phyloP scores from a whole-genome alignment of 2,113 vertebrate genomes.

The Gavialis gangeticus region DNA sequence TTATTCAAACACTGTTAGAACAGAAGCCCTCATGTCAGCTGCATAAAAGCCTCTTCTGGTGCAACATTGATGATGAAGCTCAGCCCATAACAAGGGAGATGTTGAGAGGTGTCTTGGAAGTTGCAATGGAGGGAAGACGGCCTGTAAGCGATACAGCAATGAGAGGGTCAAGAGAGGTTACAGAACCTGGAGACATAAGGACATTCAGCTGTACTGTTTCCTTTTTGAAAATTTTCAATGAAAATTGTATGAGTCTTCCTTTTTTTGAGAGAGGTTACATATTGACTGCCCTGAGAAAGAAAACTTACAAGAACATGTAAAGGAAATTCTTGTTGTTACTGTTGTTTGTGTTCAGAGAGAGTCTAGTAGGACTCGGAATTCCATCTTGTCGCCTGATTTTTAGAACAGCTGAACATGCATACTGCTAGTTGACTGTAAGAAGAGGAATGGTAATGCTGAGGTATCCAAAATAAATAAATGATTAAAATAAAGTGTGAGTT shows the following conservation, averaged over 20 bases:
- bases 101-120: not conserved
- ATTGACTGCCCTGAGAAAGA: not conserved
- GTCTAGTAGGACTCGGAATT: too few relatives aligned
- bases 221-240: not conserved
- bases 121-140: not conserved
- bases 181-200: not conserved
- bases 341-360: too few relatives aligned
- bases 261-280: accelerated
- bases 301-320: not conserved
- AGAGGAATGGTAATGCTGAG: not conserved
- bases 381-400: not conserved
- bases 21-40: not conserved
- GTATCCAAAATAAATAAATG: not conserved
- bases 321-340: too few relatives aligned
- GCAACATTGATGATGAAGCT: not conserved
- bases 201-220: not conserved
- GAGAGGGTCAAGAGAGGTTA: accelerated
- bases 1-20: not conserved
- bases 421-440: not conserved
- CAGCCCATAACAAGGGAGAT: not conserved
- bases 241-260: not conserved
- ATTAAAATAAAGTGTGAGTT: too few relatives aligned
- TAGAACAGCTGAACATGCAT: not conserved
- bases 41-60: not conserved
- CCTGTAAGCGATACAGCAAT: not conserved